Evolutionary conservation across 2,113 vertebrate genomes (phyloP).

Genomic region (Pipra filicauda): DNA sequence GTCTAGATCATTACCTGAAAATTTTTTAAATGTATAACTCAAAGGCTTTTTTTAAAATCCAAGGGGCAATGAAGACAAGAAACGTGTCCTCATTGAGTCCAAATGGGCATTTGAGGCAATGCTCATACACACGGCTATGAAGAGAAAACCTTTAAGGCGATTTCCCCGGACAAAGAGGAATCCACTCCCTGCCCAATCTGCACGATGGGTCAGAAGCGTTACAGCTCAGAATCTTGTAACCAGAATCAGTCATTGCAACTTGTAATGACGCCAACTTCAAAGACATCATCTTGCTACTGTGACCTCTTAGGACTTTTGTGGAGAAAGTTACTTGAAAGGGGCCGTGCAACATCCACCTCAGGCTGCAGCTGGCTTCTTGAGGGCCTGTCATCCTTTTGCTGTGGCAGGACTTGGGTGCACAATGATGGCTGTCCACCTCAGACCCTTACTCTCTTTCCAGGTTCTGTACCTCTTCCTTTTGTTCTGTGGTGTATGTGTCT

Average conservation of each 20-base stretch:
- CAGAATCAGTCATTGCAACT: accelerated
- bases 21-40: not conserved
- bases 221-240: not conserved
- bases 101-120: not conserved
- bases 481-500: not conserved
- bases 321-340: not conserved
- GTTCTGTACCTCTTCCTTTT: not conserved
- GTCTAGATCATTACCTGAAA: not conserved
- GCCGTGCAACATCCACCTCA: not conserved
- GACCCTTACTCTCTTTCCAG: not conserved
- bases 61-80: not conserved
- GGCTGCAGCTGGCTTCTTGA: not conserved
- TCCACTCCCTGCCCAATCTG: not conserved
- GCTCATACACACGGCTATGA: not conserved
- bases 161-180: not conserved
- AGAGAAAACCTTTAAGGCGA: not conserved
- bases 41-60: not conserved
- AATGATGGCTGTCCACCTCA: not conserved
- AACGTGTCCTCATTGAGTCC: not conserved
- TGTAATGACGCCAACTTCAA: not conserved
- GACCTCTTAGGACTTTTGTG: not conserved
- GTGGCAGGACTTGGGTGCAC: not conserved
- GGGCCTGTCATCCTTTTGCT: not conserved
- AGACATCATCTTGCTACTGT: not conserved
- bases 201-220: not conserved